Conservation (phyloP, 2,113 vertebrate species). For the Bos indicus region DNA sequence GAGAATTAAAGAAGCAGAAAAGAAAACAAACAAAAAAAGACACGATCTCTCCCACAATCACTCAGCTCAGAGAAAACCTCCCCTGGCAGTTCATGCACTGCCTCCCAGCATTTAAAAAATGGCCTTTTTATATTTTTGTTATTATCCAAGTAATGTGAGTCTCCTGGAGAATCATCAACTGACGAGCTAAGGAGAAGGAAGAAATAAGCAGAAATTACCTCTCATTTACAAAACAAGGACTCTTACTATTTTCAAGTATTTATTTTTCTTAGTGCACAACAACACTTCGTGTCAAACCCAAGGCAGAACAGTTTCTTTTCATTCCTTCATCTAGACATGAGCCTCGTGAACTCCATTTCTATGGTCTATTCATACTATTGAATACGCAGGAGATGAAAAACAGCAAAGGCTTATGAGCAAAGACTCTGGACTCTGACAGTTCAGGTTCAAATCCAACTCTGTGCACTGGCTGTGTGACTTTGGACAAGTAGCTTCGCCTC, state of each 20-base stretch:
- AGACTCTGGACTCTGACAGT: not conserved
- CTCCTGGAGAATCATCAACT: not conserved
- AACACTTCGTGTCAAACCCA: not conserved
- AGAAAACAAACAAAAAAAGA: not conserved
- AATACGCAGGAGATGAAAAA: not conserved
- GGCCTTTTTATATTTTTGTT: not conserved
- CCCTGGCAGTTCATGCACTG: not conserved
- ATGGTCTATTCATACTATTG: not conserved
- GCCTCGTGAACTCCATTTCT: too few relatives aligned
- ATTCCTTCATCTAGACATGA: not conserved
- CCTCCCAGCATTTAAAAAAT: not conserved
- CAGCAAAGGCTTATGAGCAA: not conserved
- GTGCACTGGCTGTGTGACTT: not conserved
- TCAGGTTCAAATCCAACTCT: not conserved
- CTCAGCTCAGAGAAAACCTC: not conserved
- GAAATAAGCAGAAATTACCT: not conserved
- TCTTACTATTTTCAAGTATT: not conserved
- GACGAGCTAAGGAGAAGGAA: not conserved
- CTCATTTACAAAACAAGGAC: not conserved
- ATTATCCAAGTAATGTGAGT: not conserved
- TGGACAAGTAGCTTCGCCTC: not conserved
- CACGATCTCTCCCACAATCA: not conserved
- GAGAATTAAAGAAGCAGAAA: slow-evolving; percentile 3
- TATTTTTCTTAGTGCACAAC: not conserved
- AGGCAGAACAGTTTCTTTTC: not conserved